Percentiles rank a stretch among this genome's conserved stretches.
phyloP scores from a whole-genome alignment of 2,797 vertebrate genomes.

The Cephalopachus bancanus region DNA sequence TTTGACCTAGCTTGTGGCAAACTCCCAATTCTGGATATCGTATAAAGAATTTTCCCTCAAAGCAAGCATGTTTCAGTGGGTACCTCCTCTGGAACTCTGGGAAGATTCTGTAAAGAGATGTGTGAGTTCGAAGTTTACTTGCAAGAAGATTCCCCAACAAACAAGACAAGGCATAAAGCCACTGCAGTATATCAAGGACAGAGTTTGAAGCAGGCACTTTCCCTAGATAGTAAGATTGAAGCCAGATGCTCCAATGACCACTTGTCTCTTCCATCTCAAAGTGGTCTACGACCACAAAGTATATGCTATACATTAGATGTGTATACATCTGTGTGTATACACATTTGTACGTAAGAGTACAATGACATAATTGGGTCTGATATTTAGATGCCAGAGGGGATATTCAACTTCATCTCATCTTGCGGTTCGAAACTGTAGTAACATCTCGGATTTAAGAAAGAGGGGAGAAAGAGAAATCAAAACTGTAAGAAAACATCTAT shows the following conservation, averaged over 20 bases:
- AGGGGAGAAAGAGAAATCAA: not conserved
- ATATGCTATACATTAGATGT: fast-evolving
- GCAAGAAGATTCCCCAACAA: not conserved
- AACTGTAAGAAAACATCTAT: not conserved
- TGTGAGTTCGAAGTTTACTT: not conserved
- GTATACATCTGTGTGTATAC: too few relatives aligned
- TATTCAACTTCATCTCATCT: not conserved
- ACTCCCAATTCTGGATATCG: not conserved
- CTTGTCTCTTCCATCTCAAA: not conserved
- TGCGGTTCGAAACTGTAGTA: not conserved
- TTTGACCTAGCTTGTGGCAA: not conserved
- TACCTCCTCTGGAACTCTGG: not conserved
- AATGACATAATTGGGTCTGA: not conserved
- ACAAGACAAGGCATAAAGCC: not conserved
- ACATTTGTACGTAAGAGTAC: not conserved
- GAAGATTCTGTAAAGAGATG: not conserved
- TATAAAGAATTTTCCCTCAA: constrained; percentile 37
- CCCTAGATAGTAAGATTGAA: not conserved
- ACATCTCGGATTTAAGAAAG: not conserved
- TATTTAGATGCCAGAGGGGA: too few relatives aligned
- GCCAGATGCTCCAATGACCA: not conserved
- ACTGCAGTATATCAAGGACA: not conserved
- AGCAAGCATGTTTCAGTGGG: not conserved
- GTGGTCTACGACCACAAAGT: not conserved
- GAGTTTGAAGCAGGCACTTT: not conserved